Base-by-base conservation (phyloP, 2,888 invertebrate genomes). In the Halictus ligatus region DNA sequence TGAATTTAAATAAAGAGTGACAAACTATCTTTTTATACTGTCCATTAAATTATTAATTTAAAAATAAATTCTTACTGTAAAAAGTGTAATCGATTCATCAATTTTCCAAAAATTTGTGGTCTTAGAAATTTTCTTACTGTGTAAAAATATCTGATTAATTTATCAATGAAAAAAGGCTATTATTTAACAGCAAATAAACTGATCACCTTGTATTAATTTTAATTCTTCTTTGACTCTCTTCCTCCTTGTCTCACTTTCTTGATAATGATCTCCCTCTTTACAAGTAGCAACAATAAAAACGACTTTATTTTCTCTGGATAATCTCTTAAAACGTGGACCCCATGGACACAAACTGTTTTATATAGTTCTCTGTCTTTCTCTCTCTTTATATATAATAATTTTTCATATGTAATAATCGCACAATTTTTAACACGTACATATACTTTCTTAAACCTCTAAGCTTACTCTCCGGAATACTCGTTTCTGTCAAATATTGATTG, bases 291-390 rank as follows among this genome's bases (percentile, higher is more conserved):
- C 75, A 83, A 83, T 83, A 76, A 67, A 84, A 79, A 77, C 69
- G 58, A 67, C 10, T 15, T 35, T 54, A 76, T 25, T 72, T 83
- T 5, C 40, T 13, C 18, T 21, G 5, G 7, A 60, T 78, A 85
- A 64, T 78, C 64, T 78, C 78, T 35, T 71, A 71, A 73, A 77
- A 54, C 15, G 48, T 80, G 84, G 85, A 84, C 75, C 85, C 77
- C 29, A 69, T 83, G 46, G 75, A 79, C 73, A 83, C 50, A 35
- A 79, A 79, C 48, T 75, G 21, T 75, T 48, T 71, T 40, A 73
- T 58, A 67, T 60, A 60, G 25, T 60, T 67, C 35, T 67, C 67
- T 67, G 35, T 67, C 67, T 67, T 29, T 67, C 67, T 67, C 35
- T 67, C 29, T 67, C 29, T 35, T 69, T 64, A 12, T 76, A 35